Conservation (phyloP, 2,888 invertebrate species). For the Mystacides longicornis region DNA sequence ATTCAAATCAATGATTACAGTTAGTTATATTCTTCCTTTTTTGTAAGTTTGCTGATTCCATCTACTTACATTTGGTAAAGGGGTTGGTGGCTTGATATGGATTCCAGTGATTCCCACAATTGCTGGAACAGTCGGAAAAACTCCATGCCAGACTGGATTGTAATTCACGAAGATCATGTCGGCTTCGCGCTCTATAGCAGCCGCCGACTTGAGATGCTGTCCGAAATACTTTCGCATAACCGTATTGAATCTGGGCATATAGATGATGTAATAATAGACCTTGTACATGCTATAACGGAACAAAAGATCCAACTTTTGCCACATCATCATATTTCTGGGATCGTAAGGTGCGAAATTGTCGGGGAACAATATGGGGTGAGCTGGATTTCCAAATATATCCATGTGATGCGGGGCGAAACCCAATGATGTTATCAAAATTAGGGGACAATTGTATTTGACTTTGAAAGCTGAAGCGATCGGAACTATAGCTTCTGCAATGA, state of each 20-base stretch:
- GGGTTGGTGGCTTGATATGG: conserved; percentile 38
- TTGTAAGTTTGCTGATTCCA: no score
- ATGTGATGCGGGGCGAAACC: conserved; percentile 44
- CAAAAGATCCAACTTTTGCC: conserved; percentile 30
- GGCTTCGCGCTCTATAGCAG: conserved; percentile 41
- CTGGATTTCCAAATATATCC: conserved; percentile 46
- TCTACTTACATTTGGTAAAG: conserved; percentile 35
- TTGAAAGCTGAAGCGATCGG: conserved; percentile 46
- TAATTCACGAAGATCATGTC: conserved; percentile 42
- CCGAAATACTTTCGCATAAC: conserved; percentile 24
- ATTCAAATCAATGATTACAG: no score
- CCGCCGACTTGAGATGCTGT: conserved; percentile 34
- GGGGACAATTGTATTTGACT: conserved; percentile 47
- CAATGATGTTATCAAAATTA: conserved; percentile 46
- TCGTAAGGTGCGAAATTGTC: conserved; percentile 42
- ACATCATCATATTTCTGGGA: conserved; percentile 36
- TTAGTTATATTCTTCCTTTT: no score
- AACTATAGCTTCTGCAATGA: conserved; percentile 49
- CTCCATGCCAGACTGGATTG: conserved; percentile 39
- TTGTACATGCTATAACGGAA: background rate
- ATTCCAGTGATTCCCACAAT: conserved; percentile 39
- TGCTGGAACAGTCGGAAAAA: conserved; percentile 38
- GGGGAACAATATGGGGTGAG: conserved; percentile 46
- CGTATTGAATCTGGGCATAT: conserved; percentile 23
- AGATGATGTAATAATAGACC: background rate